phyloP scores from a whole-genome alignment of 2,888 invertebrate species.

The Ischnus inquisitorius region DNA sequence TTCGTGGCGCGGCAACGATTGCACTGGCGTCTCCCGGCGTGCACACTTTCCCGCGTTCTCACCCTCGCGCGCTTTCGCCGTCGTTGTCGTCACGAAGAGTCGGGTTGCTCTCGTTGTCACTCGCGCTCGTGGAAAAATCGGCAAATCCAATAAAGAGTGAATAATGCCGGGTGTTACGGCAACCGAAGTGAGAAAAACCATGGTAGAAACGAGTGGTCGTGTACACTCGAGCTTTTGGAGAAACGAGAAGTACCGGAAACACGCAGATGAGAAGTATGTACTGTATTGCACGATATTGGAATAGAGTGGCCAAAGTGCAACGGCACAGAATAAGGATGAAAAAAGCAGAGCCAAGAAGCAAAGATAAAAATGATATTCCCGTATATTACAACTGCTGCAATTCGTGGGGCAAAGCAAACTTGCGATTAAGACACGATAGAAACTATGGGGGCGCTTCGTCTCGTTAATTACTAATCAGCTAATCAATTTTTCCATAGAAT shows the following conservation, averaged over 20 bases:
- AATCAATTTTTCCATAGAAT: too few relatives aligned
- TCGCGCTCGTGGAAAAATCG: slow-evolving; percentile 77
- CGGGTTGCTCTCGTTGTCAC: slow-evolving; percentile 66
- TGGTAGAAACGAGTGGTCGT: slow-evolving; percentile 8
- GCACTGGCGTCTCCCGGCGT: slow-evolving; percentile 35
- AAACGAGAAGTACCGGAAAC: slow-evolving; percentile 42
- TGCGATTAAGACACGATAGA: background rate
- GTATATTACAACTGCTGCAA: slow-evolving; percentile 15
- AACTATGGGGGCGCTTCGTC: background rate
- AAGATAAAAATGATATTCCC: slow-evolving; percentile 33
- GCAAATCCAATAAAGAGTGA: slow-evolving; percentile 83
- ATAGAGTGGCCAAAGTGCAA: slow-evolving; percentile 43
- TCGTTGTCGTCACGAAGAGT: slow-evolving; percentile 21
- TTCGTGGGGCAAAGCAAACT: background rate
- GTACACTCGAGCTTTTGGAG: slow-evolving; percentile 45
- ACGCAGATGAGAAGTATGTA: slow-evolving; percentile 42
- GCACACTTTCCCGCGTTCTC: slow-evolving; percentile 17
- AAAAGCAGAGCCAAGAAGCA: slow-evolving; percentile 35
- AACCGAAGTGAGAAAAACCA: slow-evolving; percentile 71
- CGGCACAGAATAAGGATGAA: slow-evolving; percentile 1
- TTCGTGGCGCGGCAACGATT: slow-evolving; percentile 71
- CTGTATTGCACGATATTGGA: slow-evolving; percentile 17
- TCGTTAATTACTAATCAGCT: too few relatives aligned
- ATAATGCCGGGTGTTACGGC: slow-evolving; percentile 77
- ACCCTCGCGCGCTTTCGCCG: slow-evolving; percentile 30